Evolutionary conservation across 2,113 vertebrate species (phyloP).

Genomic region (Oryzias curvinotus): DNA sequence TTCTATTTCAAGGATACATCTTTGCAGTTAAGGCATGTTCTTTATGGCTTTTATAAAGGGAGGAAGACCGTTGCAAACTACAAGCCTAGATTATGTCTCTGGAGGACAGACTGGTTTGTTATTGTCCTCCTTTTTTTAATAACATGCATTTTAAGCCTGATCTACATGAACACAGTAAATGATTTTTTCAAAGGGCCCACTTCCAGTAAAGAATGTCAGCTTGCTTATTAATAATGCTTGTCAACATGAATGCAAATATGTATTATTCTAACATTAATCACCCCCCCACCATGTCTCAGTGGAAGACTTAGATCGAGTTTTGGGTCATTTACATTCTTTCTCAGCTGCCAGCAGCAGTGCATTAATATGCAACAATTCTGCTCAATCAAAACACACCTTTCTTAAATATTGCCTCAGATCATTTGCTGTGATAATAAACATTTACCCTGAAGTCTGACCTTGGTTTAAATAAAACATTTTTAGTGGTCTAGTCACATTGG

Average conservation of each 20-base stretch:
- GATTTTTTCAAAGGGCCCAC: background rate
- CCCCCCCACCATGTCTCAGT: conserved; percentile 33
- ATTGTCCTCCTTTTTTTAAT: background rate
- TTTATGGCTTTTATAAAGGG: conserved; percentile 11
- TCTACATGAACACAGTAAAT: background rate
- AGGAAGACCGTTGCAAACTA: conserved; percentile 10
- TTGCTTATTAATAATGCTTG: conserved; percentile 34
- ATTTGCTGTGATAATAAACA: background rate
- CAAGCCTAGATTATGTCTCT: conserved; percentile 7
- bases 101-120: background rate
- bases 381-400: background rate
- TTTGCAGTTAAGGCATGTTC: conserved; percentile 13
- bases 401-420: background rate
- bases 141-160: too few species aligned
- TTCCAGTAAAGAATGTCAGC: background rate
- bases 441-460: background rate
- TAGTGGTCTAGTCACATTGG: background rate
- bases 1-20: conserved; percentile 6
- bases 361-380: conserved; percentile 21
- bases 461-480: background rate
- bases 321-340: conserved; percentile 35
- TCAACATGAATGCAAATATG: conserved; percentile 45
- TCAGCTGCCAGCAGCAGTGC: conserved; percentile 21
- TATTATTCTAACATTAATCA: conserved; percentile 43
- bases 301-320: conserved; percentile 37